Evolutionary conservation across 2,113 vertebrate species (phyloP), one percentile per base, ranked within the genome.

Genomic region (Takifugu flavidus): DNA sequence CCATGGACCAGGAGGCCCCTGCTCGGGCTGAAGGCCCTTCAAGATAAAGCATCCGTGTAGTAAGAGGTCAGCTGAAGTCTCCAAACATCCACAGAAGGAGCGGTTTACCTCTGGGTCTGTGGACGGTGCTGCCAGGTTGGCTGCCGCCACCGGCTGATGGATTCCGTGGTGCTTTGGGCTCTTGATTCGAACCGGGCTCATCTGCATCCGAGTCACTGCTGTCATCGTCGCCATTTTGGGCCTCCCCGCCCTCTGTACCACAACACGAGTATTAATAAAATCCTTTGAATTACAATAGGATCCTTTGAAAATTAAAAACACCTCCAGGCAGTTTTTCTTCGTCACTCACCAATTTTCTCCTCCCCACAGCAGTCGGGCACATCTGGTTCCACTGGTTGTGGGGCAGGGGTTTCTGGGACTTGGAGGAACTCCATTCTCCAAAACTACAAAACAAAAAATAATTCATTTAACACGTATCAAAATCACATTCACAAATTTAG

Each of bases 361-460:
- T 97, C 95, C n/a, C 82, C 86, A 53, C 94, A 95, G 75, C 95
- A 94, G 72, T 99, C 96, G 1, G 93, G 90, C 77, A 95, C 91
- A 31, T 98, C 96, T 0, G 92, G 87, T 83, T 98, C 97, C 0
- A 84, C 79, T 0, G 94, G 92, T 76, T 95, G 92, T 1, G 94
- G 96, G 77, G 95, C 96, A 49, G 97, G 96, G 13, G 96, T 98
- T 90, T 99, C 96, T 51, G 96, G 97, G 70, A 99, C 97, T 84
- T 99, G 97, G 59, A 99, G 91, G 78, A 99, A 98, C 80, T 98
- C 96, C 94, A 98, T 99, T 67, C 96, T 94, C 97, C 97, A 99
- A 82, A 99, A 98, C 97, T 99, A 65, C 63, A n/a, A 57, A 15
- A 10, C 25, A 27, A 43, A 7, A 0, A 14, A 6, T 25, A 7